Evolutionary conservation across 1,140 invertebrate genomes (phyloP).

Genomic region (Cepaea nemoralis): DNA sequence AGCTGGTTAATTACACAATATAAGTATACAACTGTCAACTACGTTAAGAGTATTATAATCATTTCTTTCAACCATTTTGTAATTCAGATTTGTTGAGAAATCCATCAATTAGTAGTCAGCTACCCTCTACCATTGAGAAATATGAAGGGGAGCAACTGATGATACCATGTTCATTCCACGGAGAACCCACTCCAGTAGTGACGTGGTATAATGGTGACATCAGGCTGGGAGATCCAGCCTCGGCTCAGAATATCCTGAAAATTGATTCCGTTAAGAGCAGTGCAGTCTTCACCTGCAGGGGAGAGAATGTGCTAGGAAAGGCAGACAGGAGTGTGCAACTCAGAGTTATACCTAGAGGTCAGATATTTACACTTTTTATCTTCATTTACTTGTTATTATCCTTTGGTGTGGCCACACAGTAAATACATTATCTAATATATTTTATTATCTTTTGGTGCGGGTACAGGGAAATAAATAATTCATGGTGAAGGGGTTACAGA

Average conservation of each 20-base stretch:
- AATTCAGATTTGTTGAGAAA: not conserved
- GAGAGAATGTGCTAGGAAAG: not conserved
- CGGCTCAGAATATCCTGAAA: not conserved
- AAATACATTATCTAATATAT: no score
- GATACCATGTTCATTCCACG: not conserved
- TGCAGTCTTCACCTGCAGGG: not conserved
- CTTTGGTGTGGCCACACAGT: no score
- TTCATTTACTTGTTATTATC: no score
- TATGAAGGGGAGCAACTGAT: not conserved
- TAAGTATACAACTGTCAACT: no score
- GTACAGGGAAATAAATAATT: no score
- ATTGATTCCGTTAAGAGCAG: not conserved
- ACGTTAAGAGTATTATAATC: no score
- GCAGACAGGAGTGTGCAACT: not conserved
- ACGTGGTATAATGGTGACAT: not conserved
- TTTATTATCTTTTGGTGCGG: no score
- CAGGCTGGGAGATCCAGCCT: not conserved
- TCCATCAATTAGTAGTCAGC: not conserved
- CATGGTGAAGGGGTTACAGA: no score
- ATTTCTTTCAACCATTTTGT: no score
- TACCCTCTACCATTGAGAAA: not conserved
- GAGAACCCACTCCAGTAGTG: not conserved
- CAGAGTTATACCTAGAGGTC: not conserved
- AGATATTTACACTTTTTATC: no score
- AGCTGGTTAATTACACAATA: no score